A percentile compares a stretch with the other conserved stretches of the same genome.
Conservation (phyloP, 2,113 vertebrate species). For the Pipra filicauda region DNA sequence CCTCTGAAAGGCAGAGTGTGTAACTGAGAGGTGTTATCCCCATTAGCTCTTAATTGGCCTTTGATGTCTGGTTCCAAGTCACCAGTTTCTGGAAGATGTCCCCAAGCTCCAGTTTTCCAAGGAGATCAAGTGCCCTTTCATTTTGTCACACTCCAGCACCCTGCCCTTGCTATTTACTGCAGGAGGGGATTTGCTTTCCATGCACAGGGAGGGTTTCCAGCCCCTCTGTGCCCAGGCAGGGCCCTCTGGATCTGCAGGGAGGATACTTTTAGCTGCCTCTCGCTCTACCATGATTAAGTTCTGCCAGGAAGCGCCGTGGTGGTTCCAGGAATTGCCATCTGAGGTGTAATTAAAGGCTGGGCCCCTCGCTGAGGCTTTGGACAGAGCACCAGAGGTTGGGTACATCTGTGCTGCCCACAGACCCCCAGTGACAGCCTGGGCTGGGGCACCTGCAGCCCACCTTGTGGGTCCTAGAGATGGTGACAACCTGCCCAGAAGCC, state of each 20-base stretch:
- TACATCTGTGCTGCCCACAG: background rate
- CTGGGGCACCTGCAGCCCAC: background rate
- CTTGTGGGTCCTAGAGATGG: background rate
- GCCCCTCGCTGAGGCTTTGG: background rate
- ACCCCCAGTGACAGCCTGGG: background rate
- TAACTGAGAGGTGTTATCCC: constrained; percentile 23
- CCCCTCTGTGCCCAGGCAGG: background rate
- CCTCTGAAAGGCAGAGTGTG: constrained; percentile 4
- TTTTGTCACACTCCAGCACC: background rate
- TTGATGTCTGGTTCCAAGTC: constrained; percentile 24
- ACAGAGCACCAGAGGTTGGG: background rate
- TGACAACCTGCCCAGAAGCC: background rate
- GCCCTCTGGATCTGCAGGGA: background rate
- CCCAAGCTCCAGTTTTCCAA: constrained; percentile 7
- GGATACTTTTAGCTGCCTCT: background rate
- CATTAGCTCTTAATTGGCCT: background rate
- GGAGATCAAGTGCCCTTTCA: constrained; percentile 43
- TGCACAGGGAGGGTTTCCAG: background rate
- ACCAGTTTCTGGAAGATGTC: constrained; percentile 14
- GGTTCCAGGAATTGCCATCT: constrained; percentile 31
- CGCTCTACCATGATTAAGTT: background rate
- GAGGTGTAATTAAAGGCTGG: background rate
- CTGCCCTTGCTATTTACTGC: constrained; percentile 47
- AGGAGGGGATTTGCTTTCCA: background rate
- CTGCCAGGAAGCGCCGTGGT: constrained; percentile 7